Conservation (phyloP, 2,113 vertebrate genomes). For the Astur gentilis region DNA sequence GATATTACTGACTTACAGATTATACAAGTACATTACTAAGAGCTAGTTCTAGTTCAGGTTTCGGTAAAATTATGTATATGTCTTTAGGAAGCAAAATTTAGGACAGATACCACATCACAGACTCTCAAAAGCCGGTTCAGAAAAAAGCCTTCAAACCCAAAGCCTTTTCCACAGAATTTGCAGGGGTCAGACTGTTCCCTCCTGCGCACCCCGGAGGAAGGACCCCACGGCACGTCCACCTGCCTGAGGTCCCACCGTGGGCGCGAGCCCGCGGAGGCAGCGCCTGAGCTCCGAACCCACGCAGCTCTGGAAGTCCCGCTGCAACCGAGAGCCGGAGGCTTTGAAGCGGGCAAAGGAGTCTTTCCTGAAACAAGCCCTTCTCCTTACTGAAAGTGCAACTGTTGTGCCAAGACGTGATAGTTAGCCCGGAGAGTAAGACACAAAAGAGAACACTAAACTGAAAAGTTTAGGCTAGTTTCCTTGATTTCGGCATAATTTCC, state of each 20-base stretch:
- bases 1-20: neutral
- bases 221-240: neutral
- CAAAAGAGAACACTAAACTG: neutral
- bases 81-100: neutral
- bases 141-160: neutral
- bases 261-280: neutral
- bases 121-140: neutral
- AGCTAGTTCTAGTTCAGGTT: neutral
- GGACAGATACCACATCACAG: neutral
- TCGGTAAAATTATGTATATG: neutral
- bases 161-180: neutral
- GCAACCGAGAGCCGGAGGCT: neutral
- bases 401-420: neutral
- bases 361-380: neutral
- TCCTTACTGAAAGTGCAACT: neutral
- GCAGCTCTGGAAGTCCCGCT: neutral
- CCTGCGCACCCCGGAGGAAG: neutral
- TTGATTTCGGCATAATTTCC: neutral
- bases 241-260: neutral
- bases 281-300: fast-evolving
- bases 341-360: neutral
- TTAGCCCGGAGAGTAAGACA: neutral
- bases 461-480: neutral
- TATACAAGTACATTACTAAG: neutral
- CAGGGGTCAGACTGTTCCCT: neutral